Percentiles rank a stretch among this genome's conserved stretches.
These are phyloP conservation scores for Oryzias celebensis DNA, from an alignment of 2,113 vertebrate genomes.

Conservation along the genomic window DNA sequence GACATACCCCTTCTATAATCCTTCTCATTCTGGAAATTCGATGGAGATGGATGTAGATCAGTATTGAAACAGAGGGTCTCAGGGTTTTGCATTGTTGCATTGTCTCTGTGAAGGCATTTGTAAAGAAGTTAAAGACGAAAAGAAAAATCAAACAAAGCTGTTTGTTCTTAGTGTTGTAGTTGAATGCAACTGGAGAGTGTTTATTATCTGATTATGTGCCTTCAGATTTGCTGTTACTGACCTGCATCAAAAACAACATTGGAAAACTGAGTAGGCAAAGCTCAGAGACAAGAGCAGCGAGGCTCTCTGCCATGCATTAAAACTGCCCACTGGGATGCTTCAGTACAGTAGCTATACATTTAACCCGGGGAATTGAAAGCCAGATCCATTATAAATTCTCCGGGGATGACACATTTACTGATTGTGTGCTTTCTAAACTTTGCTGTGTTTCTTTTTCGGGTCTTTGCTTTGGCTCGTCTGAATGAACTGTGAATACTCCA, in stretches of 20 bases:
- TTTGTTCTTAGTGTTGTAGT: background rate
- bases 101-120: too few relatives aligned
- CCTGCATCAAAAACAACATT: constrained; percentile 3
- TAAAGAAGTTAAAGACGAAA: too few relatives aligned
- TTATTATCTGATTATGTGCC: background rate
- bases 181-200: background rate
- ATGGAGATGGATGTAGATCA: too few relatives aligned
- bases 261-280: constrained; percentile 22
- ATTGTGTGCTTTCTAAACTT: constrained; percentile 42
- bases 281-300: constrained; percentile 24
- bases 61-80: too few relatives aligned
- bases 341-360: constrained; percentile 37
- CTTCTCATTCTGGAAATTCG: too few relatives aligned
- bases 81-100: too few relatives aligned
- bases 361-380: constrained; percentile 49
- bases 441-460: constrained; percentile 29
- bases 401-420: constrained; percentile 43
- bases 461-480: constrained; percentile 22
- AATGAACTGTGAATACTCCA: constrained; percentile 39
- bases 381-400: constrained; percentile 54
- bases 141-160: background rate
- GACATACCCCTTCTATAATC: too few relatives aligned
- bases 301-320: constrained; percentile 40
- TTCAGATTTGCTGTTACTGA: too few relatives aligned
- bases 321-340: constrained; percentile 31